These are phyloP conservation scores for Sylvilagus bachmani DNA, from an alignment of 2,113 vertebrate genomes.

Conservation along the genomic window DNA sequence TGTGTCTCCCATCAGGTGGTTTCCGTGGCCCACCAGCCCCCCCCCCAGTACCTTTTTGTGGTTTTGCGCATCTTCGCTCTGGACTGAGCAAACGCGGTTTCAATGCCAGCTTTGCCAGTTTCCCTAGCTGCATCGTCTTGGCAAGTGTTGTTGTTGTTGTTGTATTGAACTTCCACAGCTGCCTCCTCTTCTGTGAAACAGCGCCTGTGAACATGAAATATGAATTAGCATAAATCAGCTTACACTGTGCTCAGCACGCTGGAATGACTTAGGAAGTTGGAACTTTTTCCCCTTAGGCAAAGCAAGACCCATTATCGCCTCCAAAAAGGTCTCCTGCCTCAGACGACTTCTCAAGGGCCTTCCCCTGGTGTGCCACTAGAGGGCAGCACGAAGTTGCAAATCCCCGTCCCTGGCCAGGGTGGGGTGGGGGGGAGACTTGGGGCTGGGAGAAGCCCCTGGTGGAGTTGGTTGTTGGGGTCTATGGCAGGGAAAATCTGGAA, in stretches of 20 bases:
- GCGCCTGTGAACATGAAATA: background rate
- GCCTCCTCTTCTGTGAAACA: constrained; percentile 29
- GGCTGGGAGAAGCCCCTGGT: background rate
- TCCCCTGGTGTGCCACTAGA: background rate
- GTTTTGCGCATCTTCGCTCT: background rate
- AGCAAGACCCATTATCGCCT: background rate
- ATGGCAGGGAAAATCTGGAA: background rate
- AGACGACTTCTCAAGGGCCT: background rate
- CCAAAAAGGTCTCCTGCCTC: background rate
- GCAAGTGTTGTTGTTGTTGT: background rate
- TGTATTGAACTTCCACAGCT: background rate
- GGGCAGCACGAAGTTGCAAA: constrained; percentile 58
- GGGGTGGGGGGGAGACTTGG: background rate
- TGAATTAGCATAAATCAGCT: background rate
- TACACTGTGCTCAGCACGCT: background rate
- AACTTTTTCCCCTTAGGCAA: background rate
- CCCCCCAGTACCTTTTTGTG: background rate
- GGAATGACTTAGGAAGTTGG: background rate
- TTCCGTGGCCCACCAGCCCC: rapidly evolving
- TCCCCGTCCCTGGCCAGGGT: background rate
- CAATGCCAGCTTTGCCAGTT: background rate
- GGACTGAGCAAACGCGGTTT: background rate
- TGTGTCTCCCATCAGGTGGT: background rate
- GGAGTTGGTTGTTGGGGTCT: background rate
- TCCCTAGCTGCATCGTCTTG: background rate